Evolutionary conservation across 1,140 invertebrate genomes (phyloP).

Genomic region (Octopus bimaculoides): DNA sequence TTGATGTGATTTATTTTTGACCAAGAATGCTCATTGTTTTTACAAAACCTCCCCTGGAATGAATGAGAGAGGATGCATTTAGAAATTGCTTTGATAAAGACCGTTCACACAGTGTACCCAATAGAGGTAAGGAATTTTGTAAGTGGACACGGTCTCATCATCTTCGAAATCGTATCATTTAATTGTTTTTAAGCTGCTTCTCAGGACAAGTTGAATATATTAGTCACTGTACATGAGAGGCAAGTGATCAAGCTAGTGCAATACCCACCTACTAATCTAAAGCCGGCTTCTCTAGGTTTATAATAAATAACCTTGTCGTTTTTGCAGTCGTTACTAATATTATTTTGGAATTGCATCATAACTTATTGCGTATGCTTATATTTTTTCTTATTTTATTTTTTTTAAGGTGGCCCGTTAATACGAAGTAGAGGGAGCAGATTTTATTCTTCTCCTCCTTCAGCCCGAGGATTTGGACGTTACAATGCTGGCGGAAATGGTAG

Average conservation of each 20-base stretch:
- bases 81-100: slow-evolving; percentile 28
- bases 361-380: no score
- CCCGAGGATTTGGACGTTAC: slow-evolving; percentile 39
- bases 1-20: no score
- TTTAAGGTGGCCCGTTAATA: slow-evolving; percentile 7
- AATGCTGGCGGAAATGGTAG: slow-evolving; percentile 11
- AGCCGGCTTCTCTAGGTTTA: no score
- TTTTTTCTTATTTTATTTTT: not conserved
- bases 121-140: slow-evolving; percentile 49
- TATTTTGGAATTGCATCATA: no score
- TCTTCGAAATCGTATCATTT: slow-evolving; percentile 22
- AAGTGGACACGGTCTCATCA: slow-evolving; percentile 40
- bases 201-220: no score
- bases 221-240: no score
- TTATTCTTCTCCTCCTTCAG: slow-evolving; percentile 38
- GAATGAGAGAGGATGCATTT: slow-evolving; percentile 30
- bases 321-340: no score
- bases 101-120: slow-evolving; percentile 36
- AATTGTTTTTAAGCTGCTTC: no score
- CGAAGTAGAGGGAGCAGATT: slow-evolving; percentile 30
- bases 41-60: slow-evolving; percentile 32
- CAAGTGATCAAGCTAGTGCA: no score
- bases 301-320: no score
- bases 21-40: not conserved
- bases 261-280: no score